These are phyloP conservation scores for Molossus alvarezi DNA, from an alignment of 2,797 vertebrate species.

Conservation along the genomic window DNA sequence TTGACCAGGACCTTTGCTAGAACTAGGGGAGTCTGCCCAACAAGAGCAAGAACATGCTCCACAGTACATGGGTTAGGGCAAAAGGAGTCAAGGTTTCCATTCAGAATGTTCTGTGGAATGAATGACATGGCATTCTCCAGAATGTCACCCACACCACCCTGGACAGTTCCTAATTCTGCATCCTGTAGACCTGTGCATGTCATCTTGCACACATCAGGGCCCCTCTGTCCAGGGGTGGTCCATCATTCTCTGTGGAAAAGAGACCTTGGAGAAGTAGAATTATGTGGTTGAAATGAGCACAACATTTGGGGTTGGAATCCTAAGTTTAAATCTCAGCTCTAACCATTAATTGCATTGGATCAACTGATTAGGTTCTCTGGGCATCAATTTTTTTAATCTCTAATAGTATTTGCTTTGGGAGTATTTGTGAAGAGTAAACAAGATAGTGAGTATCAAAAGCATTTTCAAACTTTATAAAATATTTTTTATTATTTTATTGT, in stretches of 20 bases:
- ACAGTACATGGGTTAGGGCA: not conserved
- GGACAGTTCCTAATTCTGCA: not conserved
- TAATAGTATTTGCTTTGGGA: not conserved
- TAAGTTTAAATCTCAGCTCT: not conserved
- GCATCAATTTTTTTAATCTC: not conserved
- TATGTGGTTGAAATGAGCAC: not conserved
- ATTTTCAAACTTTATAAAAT: constrained; percentile 11
- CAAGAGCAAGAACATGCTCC: not conserved
- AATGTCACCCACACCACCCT: not conserved
- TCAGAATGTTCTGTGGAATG: not conserved
- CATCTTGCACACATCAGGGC: not conserved
- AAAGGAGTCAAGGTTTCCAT: not conserved
- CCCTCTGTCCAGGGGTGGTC: not conserved
- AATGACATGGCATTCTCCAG: not conserved
- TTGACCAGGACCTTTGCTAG: not conserved
- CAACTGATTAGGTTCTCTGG: not conserved
- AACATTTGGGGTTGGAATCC: not conserved
- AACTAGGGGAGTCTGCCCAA: not conserved
- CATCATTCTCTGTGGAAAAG: not conserved
- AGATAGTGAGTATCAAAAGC: not conserved
- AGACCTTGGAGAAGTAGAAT: not conserved
- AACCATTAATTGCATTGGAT: not conserved
- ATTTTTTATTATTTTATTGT: not conserved
- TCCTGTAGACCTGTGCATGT: not conserved
- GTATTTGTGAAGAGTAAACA: constrained; percentile 3